Base-by-base conservation (phyloP, 2,888 invertebrate genomes). In the Hemaris fuciformis region DNA sequence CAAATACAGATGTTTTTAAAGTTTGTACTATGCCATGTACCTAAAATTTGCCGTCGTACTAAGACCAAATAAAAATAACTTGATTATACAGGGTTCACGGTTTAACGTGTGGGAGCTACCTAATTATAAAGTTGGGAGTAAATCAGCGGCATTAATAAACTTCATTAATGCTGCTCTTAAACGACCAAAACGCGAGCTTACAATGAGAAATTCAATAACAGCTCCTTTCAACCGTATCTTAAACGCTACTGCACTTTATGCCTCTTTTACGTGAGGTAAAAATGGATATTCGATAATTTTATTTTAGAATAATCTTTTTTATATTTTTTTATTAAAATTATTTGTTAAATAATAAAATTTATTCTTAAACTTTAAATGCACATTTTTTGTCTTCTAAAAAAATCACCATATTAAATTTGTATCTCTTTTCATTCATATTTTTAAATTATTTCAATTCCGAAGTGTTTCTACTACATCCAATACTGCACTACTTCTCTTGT, bases 191-290 rank as follows among this genome's bases (percentile, higher is more conserved):
- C 84, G 86, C 80, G 76, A 79, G 80, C 84, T 68, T 73, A 72
- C 77, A 79, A 77, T 75, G 81, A 75, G 80, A 80, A 85, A 85
- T 85, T 85, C 84, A 88, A 88, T 87, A 85, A 83, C 76, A 79
- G 70, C 62, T 66, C 66, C 74, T 77, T 77, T 75, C 79, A 76
- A 82, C 77, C 83, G 74, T 77, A 67, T 78, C 80, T 72, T 76
- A 74, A 75, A 64, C 69, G 67, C 66, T 69, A 66, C 70, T 72
- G 74, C 72, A 70, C 67, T 75, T 77, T 79, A 75, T 74, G 74
- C 61, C 64, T 72, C 68, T 68, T 58, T 48, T 57, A 62, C 42
- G 69, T 67, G 67, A 73, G 72, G 63, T 58, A 65, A 64, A 38
- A 65, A 64, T 79, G 80, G 83, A 83, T 57, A 65, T 68, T 57